Evolutionary conservation across 2,113 vertebrate species (phyloP), one percentile per base, ranked within the genome.

Genomic region (Eublepharis macularius): DNA sequence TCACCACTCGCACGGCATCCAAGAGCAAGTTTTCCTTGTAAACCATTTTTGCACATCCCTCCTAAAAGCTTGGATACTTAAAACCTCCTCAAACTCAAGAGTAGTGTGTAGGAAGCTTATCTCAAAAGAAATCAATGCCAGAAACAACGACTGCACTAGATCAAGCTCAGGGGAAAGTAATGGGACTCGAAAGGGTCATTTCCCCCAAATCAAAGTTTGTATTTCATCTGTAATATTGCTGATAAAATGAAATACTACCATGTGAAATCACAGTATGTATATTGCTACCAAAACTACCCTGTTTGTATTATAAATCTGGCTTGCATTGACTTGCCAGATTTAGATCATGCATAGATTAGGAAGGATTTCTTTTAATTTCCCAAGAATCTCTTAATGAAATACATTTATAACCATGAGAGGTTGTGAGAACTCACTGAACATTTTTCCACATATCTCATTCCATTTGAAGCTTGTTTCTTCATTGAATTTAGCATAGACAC

Each of bases 161-260:
- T 95, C 87, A 92, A 93, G 80, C 85, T 81, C 91, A 92, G 80
- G 87, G 93, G 92, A 80, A 93, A 88, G 87, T 90, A 93, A 72
- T 92, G 86, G 88, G 60, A 93, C 86, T 88, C 92, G 89, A 95
- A 94, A 92, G 90, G 91, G 88, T 89, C 45, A 90, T 92, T 92
- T 95, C 93, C 89, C 85, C 93, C 93, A 94, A 93, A 87, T 92
- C 88, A 89, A 82, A 90, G 86, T 70, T 96, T 96, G 92, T 75
- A 93, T 96, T 96, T 94, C 76, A 94, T 94, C 88, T 93, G 69
- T 93, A 89, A 92, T 90, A 93, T 93, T 1, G 75, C 57, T 91
- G 92, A 95, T 90, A 95, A 96, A 94, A 94, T 80, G 75, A 94
- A 95, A 95, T 0, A 92, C 92, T 94, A 94, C 92, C 90, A 92